Evolutionary conservation across 2,113 vertebrate genomes (phyloP).

Genomic region (Bubo scandiacus): DNA sequence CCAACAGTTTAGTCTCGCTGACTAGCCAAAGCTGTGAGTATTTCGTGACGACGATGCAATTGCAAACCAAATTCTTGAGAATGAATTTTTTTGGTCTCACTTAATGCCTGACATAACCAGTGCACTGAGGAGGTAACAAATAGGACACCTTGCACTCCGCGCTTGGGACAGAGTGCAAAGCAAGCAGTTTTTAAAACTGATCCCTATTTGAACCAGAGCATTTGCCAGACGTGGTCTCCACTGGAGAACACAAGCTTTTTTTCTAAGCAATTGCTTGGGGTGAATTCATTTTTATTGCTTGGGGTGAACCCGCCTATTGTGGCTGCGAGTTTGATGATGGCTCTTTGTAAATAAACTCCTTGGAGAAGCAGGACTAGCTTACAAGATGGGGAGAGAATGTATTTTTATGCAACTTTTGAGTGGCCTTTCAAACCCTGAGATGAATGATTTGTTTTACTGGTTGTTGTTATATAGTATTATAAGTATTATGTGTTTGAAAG

Average conservation of each 20-base stretch:
- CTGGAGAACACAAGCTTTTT: background rate
- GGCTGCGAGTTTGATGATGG: constrained; percentile 46
- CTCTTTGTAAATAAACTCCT: constrained; percentile 73
- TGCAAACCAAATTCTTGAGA: background rate
- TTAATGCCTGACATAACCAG: background rate
- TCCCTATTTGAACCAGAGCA: constrained; percentile 26
- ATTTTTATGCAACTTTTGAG: constrained; percentile 83
- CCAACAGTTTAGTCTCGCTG: background rate
- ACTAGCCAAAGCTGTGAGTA: background rate
- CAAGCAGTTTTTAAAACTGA: background rate
- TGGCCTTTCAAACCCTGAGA: constrained; percentile 80
- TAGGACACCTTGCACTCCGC: background rate
- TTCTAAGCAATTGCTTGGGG: constrained; percentile 49
- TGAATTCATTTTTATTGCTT: constrained; percentile 47
- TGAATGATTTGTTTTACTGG: constrained; percentile 75
- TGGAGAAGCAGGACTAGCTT: constrained; percentile 58
- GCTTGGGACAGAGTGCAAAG: background rate
- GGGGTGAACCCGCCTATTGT: constrained; percentile 17
- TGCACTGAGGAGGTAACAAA: background rate
- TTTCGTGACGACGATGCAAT: fast-evolving
- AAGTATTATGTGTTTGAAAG: constrained; percentile 78
- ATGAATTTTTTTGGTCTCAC: background rate
- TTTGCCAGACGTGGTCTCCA: constrained; percentile 27
- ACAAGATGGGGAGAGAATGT: constrained; percentile 75
- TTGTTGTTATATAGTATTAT: constrained; percentile 74